Evolutionary conservation across 2,113 vertebrate genomes (phyloP).

Genomic region (Indri indri): DNA sequence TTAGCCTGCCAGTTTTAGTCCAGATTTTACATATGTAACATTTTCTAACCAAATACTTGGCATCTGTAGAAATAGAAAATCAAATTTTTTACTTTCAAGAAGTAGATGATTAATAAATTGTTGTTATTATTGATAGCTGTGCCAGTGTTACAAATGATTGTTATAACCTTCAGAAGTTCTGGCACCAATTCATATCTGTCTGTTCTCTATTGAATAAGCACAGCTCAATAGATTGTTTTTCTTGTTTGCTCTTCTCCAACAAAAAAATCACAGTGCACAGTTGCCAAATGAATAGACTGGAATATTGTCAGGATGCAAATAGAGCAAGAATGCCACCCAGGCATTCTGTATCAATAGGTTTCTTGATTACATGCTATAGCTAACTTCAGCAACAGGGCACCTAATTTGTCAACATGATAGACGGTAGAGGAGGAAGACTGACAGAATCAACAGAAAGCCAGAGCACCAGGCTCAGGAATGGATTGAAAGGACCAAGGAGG

Average conservation of each 20-base stretch:
- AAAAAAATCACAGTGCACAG: conserved; percentile 47
- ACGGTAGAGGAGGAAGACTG: neutral
- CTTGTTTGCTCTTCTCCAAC: conserved; percentile 51
- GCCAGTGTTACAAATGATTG: conserved; percentile 28
- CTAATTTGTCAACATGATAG: neutral
- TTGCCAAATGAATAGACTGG: conserved; percentile 37
- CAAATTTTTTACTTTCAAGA: neutral
- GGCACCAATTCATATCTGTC: neutral
- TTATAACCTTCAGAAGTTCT: neutral
- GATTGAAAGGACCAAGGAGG: neutral
- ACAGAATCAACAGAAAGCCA: neutral
- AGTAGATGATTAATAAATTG: conserved; percentile 43
- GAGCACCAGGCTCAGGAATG: neutral
- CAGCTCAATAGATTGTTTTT: conserved; percentile 43
- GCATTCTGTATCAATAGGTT: neutral
- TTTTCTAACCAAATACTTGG: conserved; percentile 24
- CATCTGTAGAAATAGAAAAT: neutral
- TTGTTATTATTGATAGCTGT: neutral
- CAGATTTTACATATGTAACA: neutral
- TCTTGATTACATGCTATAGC: neutral
- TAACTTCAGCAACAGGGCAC: neutral
- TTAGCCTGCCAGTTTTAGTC: neutral
- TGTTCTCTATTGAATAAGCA: conserved; percentile 16
- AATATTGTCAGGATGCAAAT: conserved; percentile 32
- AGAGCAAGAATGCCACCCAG: neutral